Base-by-base conservation (phyloP, 1,140 invertebrate species). In the Argopecten irradians region DNA sequence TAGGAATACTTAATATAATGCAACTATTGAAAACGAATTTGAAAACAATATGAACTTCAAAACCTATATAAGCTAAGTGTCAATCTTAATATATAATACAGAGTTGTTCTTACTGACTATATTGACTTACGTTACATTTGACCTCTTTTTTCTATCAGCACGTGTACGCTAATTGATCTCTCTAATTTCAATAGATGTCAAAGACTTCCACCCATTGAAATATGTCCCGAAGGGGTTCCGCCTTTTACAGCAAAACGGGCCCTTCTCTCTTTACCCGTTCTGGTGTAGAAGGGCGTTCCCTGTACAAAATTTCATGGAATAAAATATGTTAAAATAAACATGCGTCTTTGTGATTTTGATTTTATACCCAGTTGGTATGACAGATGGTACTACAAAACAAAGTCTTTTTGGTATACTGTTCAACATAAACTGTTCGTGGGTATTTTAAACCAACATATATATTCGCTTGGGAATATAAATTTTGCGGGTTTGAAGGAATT, bases 141-240 rank as follows among this genome's bases (percentile, higher is more conserved):
- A 71, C 55, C 55, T 71, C 55, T 71, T 71, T 55, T 71, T 28
- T 28, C 22, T 71, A 71, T 71, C 55, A 28, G 55, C 55, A 71
- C 55, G 55, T 71, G 55, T 71, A 71, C 28, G 55, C 55, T 71
- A 71, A 71, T 71, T 71, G 55, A 71, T 71, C 55, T 71, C 55
- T 71, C 55, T 71, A 71, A 71, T 71, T 71, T 71, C 55, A 28
- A 71, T 71, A 71, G 55, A 71, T 71, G 55, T 71, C 55, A 71
- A 71, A 71, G 28, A 71, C 28, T 71, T 71, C 55, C 55, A 71
- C 22, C 55, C 55, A 71, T 71, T 71, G 55, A 71, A 71, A 71
- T 71, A 71, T 71, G 55, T 71, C 55, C 55, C 55, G 55, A 71
- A 71, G n/a, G 55, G 55, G 55, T 16, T 8, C 55, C 5, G 0